A percentile compares a stretch with the other conserved stretches of the same genome.
These are phyloP conservation scores for Dasyornis broadbenti DNA, from an alignment of 2,113 vertebrate genomes.

Conservation along the genomic window DNA sequence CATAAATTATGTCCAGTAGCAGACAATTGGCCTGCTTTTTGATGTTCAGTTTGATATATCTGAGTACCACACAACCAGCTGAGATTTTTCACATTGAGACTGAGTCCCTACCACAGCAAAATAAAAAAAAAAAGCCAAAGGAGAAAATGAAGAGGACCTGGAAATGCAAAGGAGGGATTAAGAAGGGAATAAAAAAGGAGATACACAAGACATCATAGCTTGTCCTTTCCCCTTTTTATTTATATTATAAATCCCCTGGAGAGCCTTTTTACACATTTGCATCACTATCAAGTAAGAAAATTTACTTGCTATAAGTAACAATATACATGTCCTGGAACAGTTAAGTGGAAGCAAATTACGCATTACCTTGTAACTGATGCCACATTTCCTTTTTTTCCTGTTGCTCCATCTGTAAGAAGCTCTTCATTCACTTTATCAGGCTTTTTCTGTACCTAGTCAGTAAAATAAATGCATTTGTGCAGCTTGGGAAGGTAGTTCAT, in stretches of 20 bases:
- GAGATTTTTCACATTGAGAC: background rate
- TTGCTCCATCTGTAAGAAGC: constrained; percentile 59
- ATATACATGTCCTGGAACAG: background rate
- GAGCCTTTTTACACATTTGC: background rate
- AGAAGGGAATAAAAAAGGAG: background rate
- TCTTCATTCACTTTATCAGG: constrained; percentile 72
- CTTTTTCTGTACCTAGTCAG: constrained; percentile 74
- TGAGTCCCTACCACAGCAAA: background rate
- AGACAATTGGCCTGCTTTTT: background rate
- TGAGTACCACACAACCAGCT: background rate
- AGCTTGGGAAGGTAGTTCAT: background rate
- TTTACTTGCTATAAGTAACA: background rate
- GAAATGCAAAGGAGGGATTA: background rate
- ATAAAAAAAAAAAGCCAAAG: background rate
- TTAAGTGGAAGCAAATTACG: background rate
- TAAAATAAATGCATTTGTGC: background rate
- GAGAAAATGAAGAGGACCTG: background rate
- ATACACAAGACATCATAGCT: background rate
- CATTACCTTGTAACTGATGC: constrained; percentile 72
- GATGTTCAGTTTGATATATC: background rate
- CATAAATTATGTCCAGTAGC: background rate
- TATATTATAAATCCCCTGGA: background rate
- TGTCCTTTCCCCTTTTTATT: background rate
- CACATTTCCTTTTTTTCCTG: constrained; percentile 38
- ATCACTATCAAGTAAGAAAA: background rate